phyloP scores from a whole-genome alignment of 2,888 invertebrate species.

The Nephrotoma appendiculata region DNA sequence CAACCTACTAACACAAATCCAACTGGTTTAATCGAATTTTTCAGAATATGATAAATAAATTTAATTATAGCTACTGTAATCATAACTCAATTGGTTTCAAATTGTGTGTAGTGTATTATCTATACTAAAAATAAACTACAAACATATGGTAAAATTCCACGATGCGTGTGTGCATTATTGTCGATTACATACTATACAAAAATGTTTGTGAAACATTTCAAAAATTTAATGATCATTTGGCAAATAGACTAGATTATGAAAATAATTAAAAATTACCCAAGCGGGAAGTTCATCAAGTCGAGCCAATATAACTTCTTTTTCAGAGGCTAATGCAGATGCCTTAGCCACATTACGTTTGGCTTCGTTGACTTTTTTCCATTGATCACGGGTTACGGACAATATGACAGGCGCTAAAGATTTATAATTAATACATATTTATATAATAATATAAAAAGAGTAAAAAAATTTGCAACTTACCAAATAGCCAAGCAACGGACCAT shows the following conservation, averaged over 20 bases:
- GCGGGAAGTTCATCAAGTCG: conserved; percentile 82
- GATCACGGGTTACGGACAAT: conserved; percentile 62
- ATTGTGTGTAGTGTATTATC: neutral
- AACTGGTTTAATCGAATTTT: neutral
- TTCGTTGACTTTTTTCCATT: conserved; percentile 60
- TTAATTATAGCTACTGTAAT: neutral
- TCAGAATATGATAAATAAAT: neutral
- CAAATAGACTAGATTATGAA: neutral
- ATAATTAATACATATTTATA: neutral
- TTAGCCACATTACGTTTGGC: conserved; percentile 61
- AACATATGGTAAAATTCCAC: neutral
- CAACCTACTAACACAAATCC: too few species aligned
- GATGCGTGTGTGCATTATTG: neutral
- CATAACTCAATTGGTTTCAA: neutral
- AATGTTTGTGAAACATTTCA: neutral
- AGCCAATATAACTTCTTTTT: conserved; percentile 75
- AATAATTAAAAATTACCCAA: conserved; percentile 51
- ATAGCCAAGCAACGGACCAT: conserved; percentile 80
- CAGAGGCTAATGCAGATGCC: conserved; percentile 59
- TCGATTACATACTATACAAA: neutral
- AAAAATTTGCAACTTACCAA: conserved; percentile 26
- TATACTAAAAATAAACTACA: neutral
- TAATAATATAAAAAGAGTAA: neutral
- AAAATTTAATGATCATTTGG: neutral
- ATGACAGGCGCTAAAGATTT: conserved; percentile 43